These are phyloP conservation scores for Lycaena phlaeas DNA, from an alignment of 2,888 invertebrate species.

Conservation along the genomic window DNA sequence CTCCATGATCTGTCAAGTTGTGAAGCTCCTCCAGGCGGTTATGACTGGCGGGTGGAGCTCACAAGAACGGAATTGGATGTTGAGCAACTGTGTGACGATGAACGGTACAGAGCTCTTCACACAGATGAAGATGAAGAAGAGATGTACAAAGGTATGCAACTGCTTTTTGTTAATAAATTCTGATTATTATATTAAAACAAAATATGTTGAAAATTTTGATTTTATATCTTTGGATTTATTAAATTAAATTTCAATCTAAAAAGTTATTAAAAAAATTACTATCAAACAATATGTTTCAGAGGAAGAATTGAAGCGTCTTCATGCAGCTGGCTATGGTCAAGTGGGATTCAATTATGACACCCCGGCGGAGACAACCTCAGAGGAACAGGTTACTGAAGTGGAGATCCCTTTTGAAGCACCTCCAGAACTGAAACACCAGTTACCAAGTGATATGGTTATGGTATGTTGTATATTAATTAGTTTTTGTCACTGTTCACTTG, in stretches of 20 bases:
- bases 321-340: conserved; percentile 82
- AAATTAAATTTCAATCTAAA: too few species aligned
- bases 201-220: too few species aligned
- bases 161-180: too few species aligned
- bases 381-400: conserved; percentile 74
- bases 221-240: too few species aligned
- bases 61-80: conserved; percentile 83
- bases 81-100: conserved; percentile 95
- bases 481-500: too few species aligned
- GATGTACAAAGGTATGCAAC: conserved; percentile 88
- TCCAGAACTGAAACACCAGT: conserved; percentile 74
- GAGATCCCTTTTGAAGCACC: conserved; percentile 85
- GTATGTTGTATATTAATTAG: too few species aligned
- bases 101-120: conserved; percentile 91
- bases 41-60: conserved; percentile 74
- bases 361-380: conserved; percentile 54
- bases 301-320: conserved; percentile 91
- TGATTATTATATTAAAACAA: too few species aligned
- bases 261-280: too few species aligned
- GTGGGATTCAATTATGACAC: conserved; percentile 84
- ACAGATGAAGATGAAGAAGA: conserved; percentile 91
- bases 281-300: conserved; percentile 76
- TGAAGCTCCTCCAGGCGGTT: conserved; percentile 86
- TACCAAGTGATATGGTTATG: conserved; percentile 78
- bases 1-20: conserved; percentile 86